Evolutionary conservation across 2,113 vertebrate species (phyloP).

Genomic region (Marcusenius ussheri): DNA sequence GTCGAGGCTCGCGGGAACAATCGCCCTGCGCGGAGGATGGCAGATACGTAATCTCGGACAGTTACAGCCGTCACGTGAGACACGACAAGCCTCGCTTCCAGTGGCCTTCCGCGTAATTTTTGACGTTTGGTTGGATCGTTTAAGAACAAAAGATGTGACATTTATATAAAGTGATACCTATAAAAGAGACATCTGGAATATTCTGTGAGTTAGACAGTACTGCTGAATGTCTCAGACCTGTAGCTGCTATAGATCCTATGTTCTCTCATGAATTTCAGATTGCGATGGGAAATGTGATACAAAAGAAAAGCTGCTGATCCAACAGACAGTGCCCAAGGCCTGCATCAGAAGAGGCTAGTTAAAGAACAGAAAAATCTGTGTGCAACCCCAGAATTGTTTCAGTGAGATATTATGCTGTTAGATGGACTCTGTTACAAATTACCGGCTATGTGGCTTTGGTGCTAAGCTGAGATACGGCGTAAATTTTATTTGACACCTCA

Average conservation of each 20-base stretch:
- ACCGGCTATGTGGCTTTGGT: background rate
- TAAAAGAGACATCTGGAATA: background rate
- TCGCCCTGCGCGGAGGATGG: no score
- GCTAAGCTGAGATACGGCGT: background rate
- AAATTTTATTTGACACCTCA: background rate
- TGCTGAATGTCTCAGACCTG: background rate
- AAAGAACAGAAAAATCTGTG: background rate
- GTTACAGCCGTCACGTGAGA: background rate
- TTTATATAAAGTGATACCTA: background rate
- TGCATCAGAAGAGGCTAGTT: background rate
- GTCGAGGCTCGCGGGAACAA: background rate
- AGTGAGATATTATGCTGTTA: background rate
- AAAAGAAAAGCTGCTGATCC: background rate
- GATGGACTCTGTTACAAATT: background rate
- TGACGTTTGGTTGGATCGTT: background rate
- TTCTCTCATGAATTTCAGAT: background rate
- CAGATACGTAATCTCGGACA: background rate
- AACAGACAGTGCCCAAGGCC: background rate
- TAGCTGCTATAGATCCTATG: background rate
- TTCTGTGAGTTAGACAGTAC: background rate
- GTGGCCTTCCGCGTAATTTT: background rate
- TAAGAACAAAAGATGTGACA: background rate
- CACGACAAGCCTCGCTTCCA: background rate
- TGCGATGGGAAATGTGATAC: background rate
- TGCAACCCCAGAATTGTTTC: background rate